Base-by-base conservation (phyloP, 2,888 invertebrate genomes). In the Tiliacea citrago region DNA sequence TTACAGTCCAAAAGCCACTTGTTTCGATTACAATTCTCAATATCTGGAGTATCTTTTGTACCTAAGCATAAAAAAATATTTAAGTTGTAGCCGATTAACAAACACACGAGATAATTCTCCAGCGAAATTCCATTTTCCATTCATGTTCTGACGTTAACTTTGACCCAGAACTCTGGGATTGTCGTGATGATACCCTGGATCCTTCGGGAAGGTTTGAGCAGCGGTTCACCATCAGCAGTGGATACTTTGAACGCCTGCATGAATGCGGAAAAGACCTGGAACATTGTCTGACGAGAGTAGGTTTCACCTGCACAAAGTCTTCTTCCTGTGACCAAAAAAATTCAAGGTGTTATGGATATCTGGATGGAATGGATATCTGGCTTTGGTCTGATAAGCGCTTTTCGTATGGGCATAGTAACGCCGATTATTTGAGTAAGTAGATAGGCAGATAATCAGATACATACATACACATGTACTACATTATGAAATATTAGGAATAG, bases 281-380 rank as follows among this genome's bases (percentile, higher is more conserved):
- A 98, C 90, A 98, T 94, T 83, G 96, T 95, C 82, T 97, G 97
- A 1, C 98, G 95, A 0, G 98, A 97, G 89, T 97, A 97, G 0
- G 98, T 98, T 91, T 98, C 98, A 0, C 98, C 98, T 0, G 97
- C 97, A 88, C 98, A 98, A 0, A 98, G 92, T 47, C 98, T 95
- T 84, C 97, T 97, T 0, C 98, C 98, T 97, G 91, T 0, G 88
- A 89, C 2, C 13, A 73, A 76, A 39, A 24, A 60, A 21, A 51
- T 10, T 1, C 7, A 55, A n/a, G 10, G 4, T 66, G 66, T n/a
- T 18, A 66, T 16, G n/a, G 29, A 21, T n/a, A n/a, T 39, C 39
- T 39, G 7, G 39, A 42, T 42, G 42, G 42, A 42, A 42, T 9
- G 21, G 49, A 16, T n/a, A n/a, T n/a, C n/a, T n/a, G n/a, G 21